Conservation (phyloP, 2,797 vertebrate genomes). For the Catamblyrhynchus diadema region DNA sequence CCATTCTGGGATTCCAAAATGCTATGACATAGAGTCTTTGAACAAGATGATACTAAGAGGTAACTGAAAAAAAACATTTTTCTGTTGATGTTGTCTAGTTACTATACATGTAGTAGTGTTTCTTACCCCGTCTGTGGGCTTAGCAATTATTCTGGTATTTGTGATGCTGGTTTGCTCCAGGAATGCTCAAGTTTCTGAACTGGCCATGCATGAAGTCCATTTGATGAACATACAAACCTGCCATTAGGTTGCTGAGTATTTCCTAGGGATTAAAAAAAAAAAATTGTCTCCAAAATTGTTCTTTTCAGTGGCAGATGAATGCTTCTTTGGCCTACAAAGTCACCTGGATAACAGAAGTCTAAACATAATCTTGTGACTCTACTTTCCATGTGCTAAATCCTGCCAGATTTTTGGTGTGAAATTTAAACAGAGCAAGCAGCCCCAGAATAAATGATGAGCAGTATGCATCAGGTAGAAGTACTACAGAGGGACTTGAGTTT, state of each 20-base stretch:
- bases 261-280: not conserved
- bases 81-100: not conserved
- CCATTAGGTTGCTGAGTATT: not conserved
- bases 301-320: not conserved
- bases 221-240: not conserved
- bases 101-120: not conserved
- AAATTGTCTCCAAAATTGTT: not conserved
- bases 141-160: not conserved
- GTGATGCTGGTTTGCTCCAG: not conserved
- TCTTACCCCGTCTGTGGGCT: not conserved
- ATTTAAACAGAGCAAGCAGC: not conserved
- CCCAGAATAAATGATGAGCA: not conserved
- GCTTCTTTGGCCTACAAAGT: not conserved
- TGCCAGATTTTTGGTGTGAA: not conserved
- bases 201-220: not conserved
- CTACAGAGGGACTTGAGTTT: not conserved
- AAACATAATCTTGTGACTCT: not conserved
- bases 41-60: not conserved
- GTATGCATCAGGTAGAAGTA: not conserved
- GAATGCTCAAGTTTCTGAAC: not conserved
- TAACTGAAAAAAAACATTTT: not conserved
- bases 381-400: not conserved
- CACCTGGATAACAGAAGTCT: not conserved
- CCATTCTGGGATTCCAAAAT: not conserved
- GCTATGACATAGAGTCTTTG: not conserved